Base-by-base conservation (phyloP, 2,888 invertebrate species). In the Agonopterix subpropinquella region DNA sequence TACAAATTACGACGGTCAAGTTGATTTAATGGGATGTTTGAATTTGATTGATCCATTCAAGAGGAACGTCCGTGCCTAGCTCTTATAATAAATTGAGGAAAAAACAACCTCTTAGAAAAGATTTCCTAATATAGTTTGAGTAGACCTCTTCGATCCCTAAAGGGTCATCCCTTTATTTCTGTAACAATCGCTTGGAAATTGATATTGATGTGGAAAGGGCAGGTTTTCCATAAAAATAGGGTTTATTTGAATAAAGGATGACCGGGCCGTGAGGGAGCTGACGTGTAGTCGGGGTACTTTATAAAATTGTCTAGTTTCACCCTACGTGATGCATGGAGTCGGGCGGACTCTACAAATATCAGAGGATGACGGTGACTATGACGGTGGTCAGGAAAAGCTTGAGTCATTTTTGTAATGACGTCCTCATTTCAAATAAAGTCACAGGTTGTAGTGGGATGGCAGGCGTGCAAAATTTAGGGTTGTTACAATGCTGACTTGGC, bases 211-310 rank as follows among this genome's bases (percentile, higher is more conserved):
- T 81, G 83, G 80, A 86, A 81, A 85, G 85, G 86, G 85, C 84
- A 83, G 73, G 77, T 82, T 87, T 86, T 88, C 86, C 87, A 88
- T 88, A 87, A 88, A 88, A 88, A 87, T 87, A 87, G 87, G 87
- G 87, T 87, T 86, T 87, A 88, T 88, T 88, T 88, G 85, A 88
- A 88, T 88, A 88, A 88, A 83, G 85, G 87, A 88, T 87, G 81
- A 74, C 77, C 77, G 77, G 74, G 57, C 70, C 73, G 77, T 61
- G 67, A 63, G 74, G 72, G 77, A 65, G 62, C 74, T 75, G 85
- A 82, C 80, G 76, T 70, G 75, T 74, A 73, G 73, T 65, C 67
- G 59, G 70, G 75, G 57, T 79, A 75, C 75, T 82, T 81, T 82
- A 85, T 81, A 80, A 84, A 77, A 81, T 81, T 78, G 78, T 78